These are phyloP conservation scores for Ischnura elegans DNA, from an alignment of 2,888 invertebrate species.

Conservation along the genomic window DNA sequence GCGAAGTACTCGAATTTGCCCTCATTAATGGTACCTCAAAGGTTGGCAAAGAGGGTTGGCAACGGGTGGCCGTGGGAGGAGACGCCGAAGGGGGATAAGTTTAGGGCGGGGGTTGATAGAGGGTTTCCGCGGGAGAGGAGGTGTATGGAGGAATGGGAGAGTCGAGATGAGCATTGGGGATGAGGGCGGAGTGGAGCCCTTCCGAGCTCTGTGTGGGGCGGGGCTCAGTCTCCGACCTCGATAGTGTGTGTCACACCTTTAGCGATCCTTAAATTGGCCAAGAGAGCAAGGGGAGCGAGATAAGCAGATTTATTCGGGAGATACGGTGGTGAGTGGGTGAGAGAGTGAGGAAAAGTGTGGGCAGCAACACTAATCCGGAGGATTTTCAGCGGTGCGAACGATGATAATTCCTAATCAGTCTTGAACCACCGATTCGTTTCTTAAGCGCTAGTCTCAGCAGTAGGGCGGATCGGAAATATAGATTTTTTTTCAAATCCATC, in stretches of 20 bases:
- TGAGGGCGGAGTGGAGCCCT: too few relatives aligned
- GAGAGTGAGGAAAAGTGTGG: background rate
- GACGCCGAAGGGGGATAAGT: background rate
- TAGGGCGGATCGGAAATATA: background rate
- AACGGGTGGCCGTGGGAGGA: background rate
- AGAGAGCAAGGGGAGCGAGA: background rate
- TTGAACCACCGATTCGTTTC: background rate
- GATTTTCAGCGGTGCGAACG: background rate
- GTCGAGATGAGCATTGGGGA: too few relatives aligned
- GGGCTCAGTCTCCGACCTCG: background rate
- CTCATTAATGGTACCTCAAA: too few relatives aligned
- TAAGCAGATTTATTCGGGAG: conserved; percentile 34
- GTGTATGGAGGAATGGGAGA: background rate
- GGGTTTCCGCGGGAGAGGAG: background rate
- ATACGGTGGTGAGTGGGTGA: background rate
- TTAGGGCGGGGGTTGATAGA: background rate
- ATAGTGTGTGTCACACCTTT: conserved; percentile 37
- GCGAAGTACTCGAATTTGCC: too few relatives aligned
- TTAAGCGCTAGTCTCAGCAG: background rate
- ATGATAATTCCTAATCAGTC: conserved; percentile 28
- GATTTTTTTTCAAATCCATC: too few relatives aligned
- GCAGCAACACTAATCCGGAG: background rate
- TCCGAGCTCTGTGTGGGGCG: too few relatives aligned
- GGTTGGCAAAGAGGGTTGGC: background rate
- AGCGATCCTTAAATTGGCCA: background rate